Evolutionary conservation across 2,888 invertebrate species (phyloP).

Genomic region (Phrixothrix hirtus): DNA sequence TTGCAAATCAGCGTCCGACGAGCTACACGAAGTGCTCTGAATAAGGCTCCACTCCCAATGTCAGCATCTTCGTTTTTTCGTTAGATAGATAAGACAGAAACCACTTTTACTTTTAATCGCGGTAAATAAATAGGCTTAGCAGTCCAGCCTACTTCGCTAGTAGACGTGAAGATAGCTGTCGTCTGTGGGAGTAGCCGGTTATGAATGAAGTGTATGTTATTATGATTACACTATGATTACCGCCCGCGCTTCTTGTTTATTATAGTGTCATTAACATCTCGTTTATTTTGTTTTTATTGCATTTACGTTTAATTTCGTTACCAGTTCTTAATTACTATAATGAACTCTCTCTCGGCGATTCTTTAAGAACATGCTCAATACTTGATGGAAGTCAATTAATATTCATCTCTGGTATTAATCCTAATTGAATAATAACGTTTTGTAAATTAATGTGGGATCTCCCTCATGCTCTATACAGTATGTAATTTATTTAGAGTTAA

Average conservation of each 20-base stretch:
- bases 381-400: no score
- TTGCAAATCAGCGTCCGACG: no score
- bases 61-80: neutral
- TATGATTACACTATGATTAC: conserved; percentile 21
- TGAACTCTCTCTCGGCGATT: no score
- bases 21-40: neutral
- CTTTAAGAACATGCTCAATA: no score
- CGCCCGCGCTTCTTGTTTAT: conserved; percentile 21
- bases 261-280: conserved; percentile 16
- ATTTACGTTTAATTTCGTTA: neutral
- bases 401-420: no score
- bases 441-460: no score
- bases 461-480: no score
- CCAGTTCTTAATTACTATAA: no score
- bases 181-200: conserved; percentile 16
- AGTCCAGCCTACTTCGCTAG: conserved; percentile 12
- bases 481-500: no score
- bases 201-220: conserved; percentile 23
- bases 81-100: conserved; percentile 7
- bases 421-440: no score
- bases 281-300: conserved; percentile 6
- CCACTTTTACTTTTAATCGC: conserved; percentile 13
- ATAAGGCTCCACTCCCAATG: no score
- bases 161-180: conserved; percentile 13
- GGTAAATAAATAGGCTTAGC: conserved; percentile 9